Base-by-base conservation (phyloP, 2,113 vertebrate species). In the Vulpes lagopus region DNA sequence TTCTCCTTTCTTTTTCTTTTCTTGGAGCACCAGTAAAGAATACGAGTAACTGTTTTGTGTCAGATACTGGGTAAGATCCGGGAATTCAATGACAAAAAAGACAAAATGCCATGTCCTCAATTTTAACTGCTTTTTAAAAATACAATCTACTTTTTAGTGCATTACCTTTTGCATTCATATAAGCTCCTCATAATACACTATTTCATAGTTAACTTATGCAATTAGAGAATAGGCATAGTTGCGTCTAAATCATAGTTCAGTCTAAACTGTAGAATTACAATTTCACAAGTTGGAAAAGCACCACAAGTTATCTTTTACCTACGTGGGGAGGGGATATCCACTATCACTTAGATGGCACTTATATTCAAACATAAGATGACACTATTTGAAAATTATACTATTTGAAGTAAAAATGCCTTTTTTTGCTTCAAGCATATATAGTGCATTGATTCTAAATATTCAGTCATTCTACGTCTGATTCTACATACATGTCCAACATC, bases 351-450 rank as follows among this genome's bases (percentile, higher is more conserved):
- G 43, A 69, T 76, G 79, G 79, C 62, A 89, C 51, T 87, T 88
- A 53, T 62, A 85, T 81, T 69, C 49, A 94, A 92, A 89, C 67
- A 16, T 80, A 88, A 81, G 27, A 94, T 69, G 57, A 91, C 17
- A 67, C n/a, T 88, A 67, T 38, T 62, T 62, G 57, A 69, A 80
- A 85, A 3, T 64, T 64, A 71, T 1, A 90, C 8, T 60, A 10
- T 8, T 62, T 69, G 73, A 79, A 8, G 55, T 81, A 95, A 94
- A 94, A 93, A 90, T 73, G 16, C 1, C 19, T 88, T 78, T 23
- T 32, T 84, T 83, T 94, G 23, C 38, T 91, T 78, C 17, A 64
- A 64, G n/a, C 49, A 60, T 57, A 64, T 38, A 65, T 32, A 9
- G 32, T 38, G 5, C 65, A 59, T 43, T 7, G 0, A 65, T n/a